Evolutionary conservation across 2,888 invertebrate genomes (phyloP), one percentile per base, ranked within the genome.

Genomic region (Hirtodrosophila confusa): DNA sequence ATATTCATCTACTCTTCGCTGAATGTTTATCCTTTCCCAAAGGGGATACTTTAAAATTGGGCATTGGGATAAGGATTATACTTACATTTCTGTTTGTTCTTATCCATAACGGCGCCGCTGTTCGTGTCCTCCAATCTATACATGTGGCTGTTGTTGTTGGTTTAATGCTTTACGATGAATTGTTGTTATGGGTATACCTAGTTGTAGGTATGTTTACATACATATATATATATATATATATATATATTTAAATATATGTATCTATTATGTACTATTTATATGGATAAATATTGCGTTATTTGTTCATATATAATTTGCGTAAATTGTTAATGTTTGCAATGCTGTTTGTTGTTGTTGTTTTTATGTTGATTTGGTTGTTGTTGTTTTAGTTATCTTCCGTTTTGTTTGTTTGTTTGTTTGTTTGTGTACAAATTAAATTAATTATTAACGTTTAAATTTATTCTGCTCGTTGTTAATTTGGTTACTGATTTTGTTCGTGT

Each of bases 31-130:
- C 17, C 17, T 2, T 17, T 1, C 2, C 17, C 17, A 17, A 17
- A 17, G 17, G 17, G 17, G 1, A 17, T 17, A 17, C 17, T 17
- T 17, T 17, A 17, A 1, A 17, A 17, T 17, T 17, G 17, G 17
- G 1, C 2, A 17, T 17, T 17, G 17, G 17, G 17, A 27, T 27
- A 27, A 27, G 27, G 27, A 27, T 39, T 41, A 2, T 70, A 90
- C 90, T 90, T 70, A 90, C 90, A 88, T 85, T 90, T 90, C 80
- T 90, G 90, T 82, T 90, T 90, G 76, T 90, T 91, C 80, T 90
- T 90, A 82, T 90, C 90, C 90, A 90, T 90, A 68, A 90, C 91
- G 89, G 88, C 85, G 78, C 90, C 91, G 82, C 90, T 91, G 58
- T 75, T 88, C 62, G 89, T 88, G 78, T 90, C 90, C 78, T 90